Conservation (phyloP, 2,888 invertebrate genomes). For the Lasioglossum morio region DNA sequence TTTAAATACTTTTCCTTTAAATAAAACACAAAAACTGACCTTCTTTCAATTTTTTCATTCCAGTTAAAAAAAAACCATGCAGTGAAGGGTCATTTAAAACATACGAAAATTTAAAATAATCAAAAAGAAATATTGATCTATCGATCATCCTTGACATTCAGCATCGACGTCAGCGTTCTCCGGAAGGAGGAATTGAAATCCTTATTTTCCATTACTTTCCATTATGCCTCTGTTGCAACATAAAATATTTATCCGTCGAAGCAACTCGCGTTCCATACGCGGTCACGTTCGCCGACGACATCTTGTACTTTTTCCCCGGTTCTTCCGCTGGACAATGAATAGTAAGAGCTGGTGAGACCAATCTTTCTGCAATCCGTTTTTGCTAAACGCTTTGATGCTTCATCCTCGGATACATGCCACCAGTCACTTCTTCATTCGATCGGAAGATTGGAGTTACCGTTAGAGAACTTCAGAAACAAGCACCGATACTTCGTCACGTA, state of each 20-base stretch:
- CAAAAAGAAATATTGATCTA: too few species aligned
- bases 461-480: not conserved
- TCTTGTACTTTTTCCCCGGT: not conserved
- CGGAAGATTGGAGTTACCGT: constrained; percentile 15
- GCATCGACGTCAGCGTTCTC: not conserved
- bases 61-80: too few species aligned
- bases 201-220: not conserved
- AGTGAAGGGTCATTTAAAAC: too few species aligned
- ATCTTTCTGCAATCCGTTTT: constrained; percentile 14
- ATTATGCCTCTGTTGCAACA: not conserved
- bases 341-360: not conserved
- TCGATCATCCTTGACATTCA: too few species aligned
- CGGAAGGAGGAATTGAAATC: not conserved
- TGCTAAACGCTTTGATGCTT: constrained; percentile 10
- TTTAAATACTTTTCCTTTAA: too few species aligned
- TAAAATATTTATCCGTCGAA: constrained; percentile 5
- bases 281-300: not conserved
- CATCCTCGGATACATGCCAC: not conserved
- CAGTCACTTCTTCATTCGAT: not conserved
- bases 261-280: not conserved
- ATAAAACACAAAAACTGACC: too few species aligned
- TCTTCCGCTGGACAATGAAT: not conserved
- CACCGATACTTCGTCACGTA: constrained; percentile 11
- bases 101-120: too few species aligned
- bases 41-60: too few species aligned